Evolutionary conservation across 2,113 vertebrate species (phyloP).

Genomic region (Cyanoderma ruficeps): DNA sequence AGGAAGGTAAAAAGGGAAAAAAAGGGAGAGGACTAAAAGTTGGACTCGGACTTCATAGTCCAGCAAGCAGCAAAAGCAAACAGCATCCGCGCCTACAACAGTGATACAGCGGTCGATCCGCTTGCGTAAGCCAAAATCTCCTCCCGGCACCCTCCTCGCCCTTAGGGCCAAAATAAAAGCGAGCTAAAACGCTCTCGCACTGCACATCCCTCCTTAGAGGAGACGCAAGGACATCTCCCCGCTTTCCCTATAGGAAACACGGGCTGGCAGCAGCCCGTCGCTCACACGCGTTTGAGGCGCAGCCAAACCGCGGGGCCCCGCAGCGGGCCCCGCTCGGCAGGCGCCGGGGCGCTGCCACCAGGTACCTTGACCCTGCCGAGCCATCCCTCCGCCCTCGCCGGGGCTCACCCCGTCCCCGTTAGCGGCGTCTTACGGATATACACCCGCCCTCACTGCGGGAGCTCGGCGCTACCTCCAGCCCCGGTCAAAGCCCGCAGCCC

Average conservation of each 20-base stretch:
- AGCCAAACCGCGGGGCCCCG: background rate
- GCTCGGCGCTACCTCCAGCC: background rate
- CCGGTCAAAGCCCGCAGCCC: background rate
- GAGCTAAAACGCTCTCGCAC: background rate
- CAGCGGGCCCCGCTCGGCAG: background rate
- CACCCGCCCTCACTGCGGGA: accelerated
- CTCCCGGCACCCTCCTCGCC: constrained; percentile 28
- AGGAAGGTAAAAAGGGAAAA: background rate
- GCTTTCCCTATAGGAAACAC: accelerated
- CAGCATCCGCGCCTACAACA: background rate
- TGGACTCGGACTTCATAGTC: background rate
- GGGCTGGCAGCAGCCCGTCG: background rate
- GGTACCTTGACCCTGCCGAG: background rate
- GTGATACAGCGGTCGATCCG: background rate
- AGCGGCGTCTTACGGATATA: accelerated
- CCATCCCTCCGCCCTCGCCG: background rate
- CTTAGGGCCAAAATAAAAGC: background rate
- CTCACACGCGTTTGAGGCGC: background rate
- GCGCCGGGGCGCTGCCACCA: background rate
- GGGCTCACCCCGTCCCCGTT: background rate
- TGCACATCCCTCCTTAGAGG: background rate
- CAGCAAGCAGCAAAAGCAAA: background rate
- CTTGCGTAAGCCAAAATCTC: constrained; percentile 13
- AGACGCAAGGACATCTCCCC: background rate
- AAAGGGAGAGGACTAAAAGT: background rate